phyloP scores from a whole-genome alignment of 2,113 vertebrate genomes.

The Speoplatyrhinus poulsoni region DNA sequence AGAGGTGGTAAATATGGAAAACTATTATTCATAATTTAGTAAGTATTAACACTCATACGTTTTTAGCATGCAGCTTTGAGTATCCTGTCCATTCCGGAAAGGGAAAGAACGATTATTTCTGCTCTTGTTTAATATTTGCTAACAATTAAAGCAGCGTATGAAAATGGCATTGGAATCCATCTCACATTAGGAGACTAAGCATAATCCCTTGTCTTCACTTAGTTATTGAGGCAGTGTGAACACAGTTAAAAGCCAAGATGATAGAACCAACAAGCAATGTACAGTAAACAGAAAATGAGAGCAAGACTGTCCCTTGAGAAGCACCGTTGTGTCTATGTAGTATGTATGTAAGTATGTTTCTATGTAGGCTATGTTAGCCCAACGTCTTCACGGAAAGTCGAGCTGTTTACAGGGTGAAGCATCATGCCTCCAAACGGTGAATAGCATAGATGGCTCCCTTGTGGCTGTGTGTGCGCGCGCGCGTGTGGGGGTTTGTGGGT shows the following conservation, averaged over 20 bases:
- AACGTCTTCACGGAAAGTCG: conserved; percentile 26
- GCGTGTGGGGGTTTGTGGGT: too few species aligned
- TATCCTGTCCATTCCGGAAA: not conserved
- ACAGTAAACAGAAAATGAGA: not conserved
- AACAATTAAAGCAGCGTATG: not conserved
- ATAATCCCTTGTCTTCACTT: not conserved
- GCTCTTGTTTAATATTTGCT: conserved; percentile 5
- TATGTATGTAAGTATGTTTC: too few species aligned
- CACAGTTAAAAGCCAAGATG: not conserved
- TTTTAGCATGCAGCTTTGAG: not conserved
- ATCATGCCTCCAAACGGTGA: conserved; percentile 9
- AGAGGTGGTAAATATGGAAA: not conserved
- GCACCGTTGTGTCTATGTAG: not conserved
- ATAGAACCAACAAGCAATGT: too few species aligned
- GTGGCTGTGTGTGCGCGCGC: not conserved
- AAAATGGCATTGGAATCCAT: not conserved
- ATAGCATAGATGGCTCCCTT: conserved; percentile 1
- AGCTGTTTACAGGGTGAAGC: not conserved
- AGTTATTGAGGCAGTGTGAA: not conserved
- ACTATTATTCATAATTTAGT: conserved; percentile 17
- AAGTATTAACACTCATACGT: conserved; percentile 7
- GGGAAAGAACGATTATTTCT: not conserved
- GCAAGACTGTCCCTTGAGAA: not conserved
- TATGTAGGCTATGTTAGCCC: not conserved
- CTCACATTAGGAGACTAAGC: conserved; percentile 8